phyloP scores from a whole-genome alignment of 2,888 invertebrate species.

The Axea sp. region DNA sequence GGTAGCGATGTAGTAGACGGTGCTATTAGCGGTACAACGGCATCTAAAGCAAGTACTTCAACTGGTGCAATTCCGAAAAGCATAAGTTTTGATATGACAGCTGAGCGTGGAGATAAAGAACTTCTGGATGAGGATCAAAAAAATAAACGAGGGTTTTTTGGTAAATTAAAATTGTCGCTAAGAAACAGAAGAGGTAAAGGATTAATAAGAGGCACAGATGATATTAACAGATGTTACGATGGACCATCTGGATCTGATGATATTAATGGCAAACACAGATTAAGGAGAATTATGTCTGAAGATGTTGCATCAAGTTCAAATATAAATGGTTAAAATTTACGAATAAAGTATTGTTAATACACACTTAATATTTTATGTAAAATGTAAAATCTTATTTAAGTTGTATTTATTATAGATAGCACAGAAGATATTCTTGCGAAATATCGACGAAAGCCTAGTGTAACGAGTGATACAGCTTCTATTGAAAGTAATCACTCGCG shows the following conservation, averaged over 20 bases:
- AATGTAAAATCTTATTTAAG: too few relatives aligned
- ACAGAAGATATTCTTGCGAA: slow-evolving; percentile 97
- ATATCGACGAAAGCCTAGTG: slow-evolving; percentile 87
- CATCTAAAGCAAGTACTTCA: slow-evolving; percentile 81
- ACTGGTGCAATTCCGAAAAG: slow-evolving; percentile 95
- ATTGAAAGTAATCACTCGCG: slow-evolving; percentile 77
- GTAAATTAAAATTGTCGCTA: slow-evolving; percentile 86
- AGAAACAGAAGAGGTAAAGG: slow-evolving; percentile 83
- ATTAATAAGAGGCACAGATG: slow-evolving; percentile 78
- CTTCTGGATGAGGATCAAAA: slow-evolving; percentile 81
- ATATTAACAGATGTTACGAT: slow-evolving; percentile 75
- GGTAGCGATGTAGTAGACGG: slow-evolving; percentile 66
- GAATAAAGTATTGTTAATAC: too few relatives aligned
- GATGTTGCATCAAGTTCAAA: slow-evolving; percentile 74
- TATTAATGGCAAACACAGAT: slow-evolving; percentile 70
- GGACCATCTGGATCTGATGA: slow-evolving; percentile 72
- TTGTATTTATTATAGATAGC: slow-evolving; percentile 83
- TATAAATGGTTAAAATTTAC: slow-evolving; percentile 68
- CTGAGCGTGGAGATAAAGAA: slow-evolving; percentile 87
- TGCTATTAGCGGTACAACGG: slow-evolving; percentile 45
- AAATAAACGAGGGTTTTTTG: slow-evolving; percentile 85
- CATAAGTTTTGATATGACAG: slow-evolving; percentile 94
- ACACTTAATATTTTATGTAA: too few relatives aligned
- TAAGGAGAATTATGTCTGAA: slow-evolving; percentile 78
- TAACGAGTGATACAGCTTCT: slow-evolving; percentile 81